phyloP scores from a whole-genome alignment of 2,113 vertebrate species.

The Philantomba maxwellii region DNA sequence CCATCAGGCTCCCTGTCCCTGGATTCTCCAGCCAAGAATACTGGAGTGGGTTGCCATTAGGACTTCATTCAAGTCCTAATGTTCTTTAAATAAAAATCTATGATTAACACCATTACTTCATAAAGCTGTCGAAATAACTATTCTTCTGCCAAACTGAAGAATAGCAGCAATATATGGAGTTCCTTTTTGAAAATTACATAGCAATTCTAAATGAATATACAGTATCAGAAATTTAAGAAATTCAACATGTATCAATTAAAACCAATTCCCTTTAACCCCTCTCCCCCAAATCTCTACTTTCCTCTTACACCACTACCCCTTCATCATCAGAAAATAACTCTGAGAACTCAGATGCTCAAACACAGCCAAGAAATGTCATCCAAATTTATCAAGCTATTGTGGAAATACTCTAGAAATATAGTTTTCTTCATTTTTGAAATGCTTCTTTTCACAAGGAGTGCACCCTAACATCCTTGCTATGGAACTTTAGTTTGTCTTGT shows the following conservation, averaged over 20 bases:
- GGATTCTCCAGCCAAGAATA: no score
- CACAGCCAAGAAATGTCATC: background rate
- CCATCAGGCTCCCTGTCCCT: no score
- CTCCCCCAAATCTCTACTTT: background rate
- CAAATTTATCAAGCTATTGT: background rate
- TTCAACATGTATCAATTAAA: background rate
- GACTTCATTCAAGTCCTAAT: background rate
- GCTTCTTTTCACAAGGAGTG: background rate
- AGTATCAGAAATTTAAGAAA: background rate
- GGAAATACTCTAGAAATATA: background rate
- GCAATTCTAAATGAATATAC: background rate
- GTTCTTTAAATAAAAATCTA: slow-evolving; percentile 14
- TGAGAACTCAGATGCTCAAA: background rate
- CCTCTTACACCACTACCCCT: background rate
- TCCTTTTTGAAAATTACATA: slow-evolving; percentile 35
- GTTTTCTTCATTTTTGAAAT: background rate
- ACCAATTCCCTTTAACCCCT: background rate
- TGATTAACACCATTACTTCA: background rate
- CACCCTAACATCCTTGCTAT: background rate
- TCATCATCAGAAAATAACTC: background rate
- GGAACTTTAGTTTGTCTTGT: background rate
- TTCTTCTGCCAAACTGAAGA: background rate
- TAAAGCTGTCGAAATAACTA: background rate
- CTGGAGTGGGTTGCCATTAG: no score
- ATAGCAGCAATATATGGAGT: background rate